Base-by-base conservation (phyloP, 2,888 invertebrate species). In the Anoplius nigerrimus region DNA sequence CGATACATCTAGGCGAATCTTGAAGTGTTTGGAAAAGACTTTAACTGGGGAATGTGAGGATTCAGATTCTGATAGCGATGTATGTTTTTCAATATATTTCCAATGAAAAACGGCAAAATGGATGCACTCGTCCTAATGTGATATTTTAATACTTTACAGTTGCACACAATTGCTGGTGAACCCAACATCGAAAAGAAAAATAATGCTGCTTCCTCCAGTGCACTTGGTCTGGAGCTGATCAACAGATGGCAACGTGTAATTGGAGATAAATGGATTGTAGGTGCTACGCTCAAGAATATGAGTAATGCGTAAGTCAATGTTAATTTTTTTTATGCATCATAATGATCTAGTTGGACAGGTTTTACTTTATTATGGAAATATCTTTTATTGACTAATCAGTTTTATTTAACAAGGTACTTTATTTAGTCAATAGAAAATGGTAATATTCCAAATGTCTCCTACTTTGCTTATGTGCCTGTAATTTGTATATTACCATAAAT, bases 211-310 rank as follows among this genome's bases (percentile, higher is more conserved):
- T 2, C 15, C 2, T 48, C 34, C 13, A 6, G 5, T 0, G 21
- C 18, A 0, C 53, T 61, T 52, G 74, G 72, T 4, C 62, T 89
- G 42, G 43, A 69, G 11, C 51, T 86, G 4, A 62, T 63, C 15
- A 58, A 76, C 24, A 67, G 71, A 1, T 89, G 89, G 89, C 88
- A 88, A 48, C 77, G 81, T n/a, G 62, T 89, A 13, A 62, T 86
- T 16, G 82, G 82, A 58, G 82, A 86, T 43, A 87, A 89, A 60
- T 89, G 89, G 89, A 72, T 89, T 34, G 78, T 89, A 42, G 89
- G 89, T 58, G 72, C 86, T 22, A 67, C 79, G 22, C 24, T 89
- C 6, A 62, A 77, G 21, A 89, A 89, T 61, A 76, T n/a, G n/a
- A n/a, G n/a, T n/a, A 66, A 58, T 83, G 85, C 2, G 89, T 89